A percentile compares a stretch with the other conserved stretches of the same genome.
Evolutionary conservation across 2,797 vertebrate genomes (phyloP).

Genomic region (Rhinatrema bivittatum): DNA sequence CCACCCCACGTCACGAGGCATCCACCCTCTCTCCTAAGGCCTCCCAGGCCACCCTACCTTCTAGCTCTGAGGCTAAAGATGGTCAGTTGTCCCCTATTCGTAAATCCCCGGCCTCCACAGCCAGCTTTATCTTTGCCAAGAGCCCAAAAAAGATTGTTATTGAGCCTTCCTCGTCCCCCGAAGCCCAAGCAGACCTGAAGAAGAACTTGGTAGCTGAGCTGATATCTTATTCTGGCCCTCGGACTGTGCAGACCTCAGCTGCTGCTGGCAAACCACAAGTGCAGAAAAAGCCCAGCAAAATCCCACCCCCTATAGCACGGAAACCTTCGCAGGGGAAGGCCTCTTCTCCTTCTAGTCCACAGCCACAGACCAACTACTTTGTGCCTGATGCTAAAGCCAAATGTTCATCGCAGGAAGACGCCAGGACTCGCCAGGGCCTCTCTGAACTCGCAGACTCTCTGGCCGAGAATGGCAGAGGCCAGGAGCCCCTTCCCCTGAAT

Average conservation of each 20-base stretch:
- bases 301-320: slow-evolving; percentile 85
- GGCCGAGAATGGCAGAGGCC: slow-evolving; percentile 21
- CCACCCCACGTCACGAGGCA: slow-evolving; percentile 74
- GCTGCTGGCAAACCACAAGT: slow-evolving; percentile 20
- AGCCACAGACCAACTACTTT: not conserved
- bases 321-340: slow-evolving; percentile 61
- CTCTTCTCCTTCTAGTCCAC: slow-evolving; percentile 22
- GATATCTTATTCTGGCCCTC: slow-evolving; percentile 58
- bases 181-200: slow-evolving; percentile 56
- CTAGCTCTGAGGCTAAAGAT: rapidly evolving
- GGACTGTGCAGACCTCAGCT: slow-evolving; percentile 11
- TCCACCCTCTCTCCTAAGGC: slow-evolving; percentile 53
- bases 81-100: slow-evolving; percentile 28
- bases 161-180: slow-evolving; percentile 55
- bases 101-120: slow-evolving; percentile 73
- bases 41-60: not conserved
- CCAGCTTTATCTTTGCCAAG: slow-evolving; percentile 93
- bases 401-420: not conserved
- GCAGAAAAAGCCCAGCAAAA: slow-evolving; percentile 57
- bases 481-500: slow-evolving; percentile 44
- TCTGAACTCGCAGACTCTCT: too few relatives aligned
- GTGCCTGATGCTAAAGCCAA: slow-evolving; percentile 14
- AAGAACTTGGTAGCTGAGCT: slow-evolving; percentile 67
- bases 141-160: slow-evolving; percentile 71
- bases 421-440: too few relatives aligned